Evolutionary conservation across 2,797 vertebrate species (phyloP).

Genomic region (Sphaeramia orbicularis): DNA sequence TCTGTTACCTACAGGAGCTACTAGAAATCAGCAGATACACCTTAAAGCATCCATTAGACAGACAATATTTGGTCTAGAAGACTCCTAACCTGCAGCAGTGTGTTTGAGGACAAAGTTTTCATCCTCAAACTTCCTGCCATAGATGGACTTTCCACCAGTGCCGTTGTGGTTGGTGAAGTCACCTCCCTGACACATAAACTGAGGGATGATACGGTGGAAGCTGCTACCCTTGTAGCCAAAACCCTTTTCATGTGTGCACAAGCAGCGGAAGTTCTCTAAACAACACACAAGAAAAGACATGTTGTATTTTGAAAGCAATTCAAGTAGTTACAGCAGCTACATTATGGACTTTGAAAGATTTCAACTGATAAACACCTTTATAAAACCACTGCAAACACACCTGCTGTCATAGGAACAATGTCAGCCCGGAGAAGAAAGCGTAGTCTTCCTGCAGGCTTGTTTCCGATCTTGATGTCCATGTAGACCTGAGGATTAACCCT

Average conservation of each 20-base stretch:
- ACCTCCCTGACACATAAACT: slow-evolving; percentile 98
- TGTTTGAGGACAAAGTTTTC: slow-evolving; percentile 99
- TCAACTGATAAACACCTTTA: not conserved
- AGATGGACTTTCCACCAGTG: slow-evolving; percentile 98
- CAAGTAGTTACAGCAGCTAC: not conserved
- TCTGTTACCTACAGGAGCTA: slow-evolving; percentile 20
- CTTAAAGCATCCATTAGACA: not conserved
- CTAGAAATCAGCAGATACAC: not conserved
- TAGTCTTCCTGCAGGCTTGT: slow-evolving; percentile 93
- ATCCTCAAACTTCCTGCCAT: slow-evolving; percentile 97
- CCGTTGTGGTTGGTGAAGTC: slow-evolving; percentile 99
- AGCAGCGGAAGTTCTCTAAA: slow-evolving; percentile 96
- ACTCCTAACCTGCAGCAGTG: slow-evolving; percentile 89
- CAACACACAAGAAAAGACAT: not conserved
- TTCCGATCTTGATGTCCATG: slow-evolving; percentile 99
- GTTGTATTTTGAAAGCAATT: too few species aligned
- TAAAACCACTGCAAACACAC: slow-evolving; percentile 71
- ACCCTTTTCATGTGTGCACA: slow-evolving; percentile 97
- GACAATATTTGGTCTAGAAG: not conserved
- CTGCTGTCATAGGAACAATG: slow-evolving; percentile 97
- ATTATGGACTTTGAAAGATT: not conserved
- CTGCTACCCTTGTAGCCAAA: slow-evolving; percentile 98
- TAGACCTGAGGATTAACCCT: slow-evolving; percentile 95
- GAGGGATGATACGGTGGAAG: slow-evolving; percentile 96
- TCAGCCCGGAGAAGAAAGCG: slow-evolving; percentile 94